Conservation (phyloP, 2,113 vertebrate genomes). For the Sialia sialis region DNA sequence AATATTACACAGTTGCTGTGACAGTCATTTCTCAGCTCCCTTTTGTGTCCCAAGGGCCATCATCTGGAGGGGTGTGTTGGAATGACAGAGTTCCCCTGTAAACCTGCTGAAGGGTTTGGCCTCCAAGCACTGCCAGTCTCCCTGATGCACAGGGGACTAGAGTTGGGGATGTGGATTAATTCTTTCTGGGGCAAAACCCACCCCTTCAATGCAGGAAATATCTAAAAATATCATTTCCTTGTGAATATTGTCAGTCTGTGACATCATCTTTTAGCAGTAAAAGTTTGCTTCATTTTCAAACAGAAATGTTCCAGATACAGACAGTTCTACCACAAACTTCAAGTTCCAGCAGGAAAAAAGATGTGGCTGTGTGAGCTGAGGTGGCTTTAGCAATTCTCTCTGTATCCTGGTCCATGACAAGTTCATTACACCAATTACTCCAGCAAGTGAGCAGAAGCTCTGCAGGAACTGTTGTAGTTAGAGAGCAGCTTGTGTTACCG, state of each 20-base stretch:
- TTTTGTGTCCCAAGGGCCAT: neutral
- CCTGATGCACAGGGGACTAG: neutral
- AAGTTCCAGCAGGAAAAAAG: neutral
- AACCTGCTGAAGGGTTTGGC: neutral
- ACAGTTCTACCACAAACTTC: neutral
- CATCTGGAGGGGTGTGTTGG: neutral
- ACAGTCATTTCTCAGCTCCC: neutral
- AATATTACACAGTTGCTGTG: rapidly evolving
- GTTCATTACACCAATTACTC: conserved; percentile 65
- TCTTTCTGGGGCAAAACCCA: neutral
- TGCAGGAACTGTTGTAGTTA: conserved; percentile 58
- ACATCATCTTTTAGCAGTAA: rapidly evolving
- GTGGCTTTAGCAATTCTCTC: conserved; percentile 43
- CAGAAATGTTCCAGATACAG: neutral
- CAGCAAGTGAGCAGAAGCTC: conserved; percentile 56
- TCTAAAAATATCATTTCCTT: neutral
- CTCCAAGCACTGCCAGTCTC: neutral
- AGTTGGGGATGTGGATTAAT: rapidly evolving
- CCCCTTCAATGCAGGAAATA: neutral
- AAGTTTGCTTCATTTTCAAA: neutral
- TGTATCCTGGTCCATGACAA: conserved; percentile 56
- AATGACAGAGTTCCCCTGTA: neutral
- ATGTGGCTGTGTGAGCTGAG: neutral
- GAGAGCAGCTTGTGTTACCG: conserved; percentile 53
- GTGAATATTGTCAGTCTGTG: neutral